Evolutionary conservation across 2,888 invertebrate genomes (phyloP), one percentile per base, ranked within the genome.

Genomic region (Cheilosia pagana): DNA sequence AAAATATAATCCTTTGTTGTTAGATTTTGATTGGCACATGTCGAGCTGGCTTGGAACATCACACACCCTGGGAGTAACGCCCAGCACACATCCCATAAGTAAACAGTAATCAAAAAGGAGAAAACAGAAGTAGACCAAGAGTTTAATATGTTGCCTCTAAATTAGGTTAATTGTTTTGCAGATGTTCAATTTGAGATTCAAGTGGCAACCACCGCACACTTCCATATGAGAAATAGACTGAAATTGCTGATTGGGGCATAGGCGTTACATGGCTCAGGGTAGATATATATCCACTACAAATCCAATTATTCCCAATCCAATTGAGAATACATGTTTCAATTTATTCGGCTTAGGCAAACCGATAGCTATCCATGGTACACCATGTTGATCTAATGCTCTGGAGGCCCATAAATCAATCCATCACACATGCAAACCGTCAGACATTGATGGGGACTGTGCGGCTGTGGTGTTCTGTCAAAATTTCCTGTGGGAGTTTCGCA

Each of bases 141-240:
- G 45, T 39, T 45, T 53, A 63, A 60, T 75, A 35, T 59, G 55
- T 68, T 53, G 8, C 28, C 45, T 39, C 16, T 43, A 63, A 76
- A 81, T 75, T 76, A 76, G 81, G 70, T 81, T 76, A 65, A 81
- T 76, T 81, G 81, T 70, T 75, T 70, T 81, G 63, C 76, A 76
- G 63, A 76, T 81, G 76, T 76, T 76, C 70, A 81, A 76, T 70
- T 76, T 59, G 28, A 52, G 28, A 59, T 28, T 45, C 50, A 2
- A 25, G 41, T n/a, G 28, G 55, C 55, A 28, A 57, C 28, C 70
- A 55, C 4, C 7, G n/a, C n/a, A 0, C 23, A 50, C 59, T 31
- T 39, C 7, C 0, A 19, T 50, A 63, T 48, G 31, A 23, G 28
- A 3, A 43, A 57, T 8, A 8, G 45, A 31, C 16, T 59, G 14